These are phyloP conservation scores for Bergia puertoricense DNA, from an alignment of 92 coral and sea anemone genomes.

Conservation along the genomic window DNA sequence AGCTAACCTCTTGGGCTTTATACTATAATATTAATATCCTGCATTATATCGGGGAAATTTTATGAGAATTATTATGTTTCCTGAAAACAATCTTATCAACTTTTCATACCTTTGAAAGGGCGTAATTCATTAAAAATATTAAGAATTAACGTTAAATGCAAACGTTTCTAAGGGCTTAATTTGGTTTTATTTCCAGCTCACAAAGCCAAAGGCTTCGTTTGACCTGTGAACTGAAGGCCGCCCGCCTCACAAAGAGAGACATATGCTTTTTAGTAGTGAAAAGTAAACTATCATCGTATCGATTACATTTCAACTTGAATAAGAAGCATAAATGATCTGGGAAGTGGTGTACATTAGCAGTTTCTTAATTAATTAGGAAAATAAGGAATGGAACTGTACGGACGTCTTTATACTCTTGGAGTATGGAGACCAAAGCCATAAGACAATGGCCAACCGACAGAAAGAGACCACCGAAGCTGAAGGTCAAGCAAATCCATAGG, in stretches of 20 bases:
- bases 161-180: neutral
- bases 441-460: too few species aligned
- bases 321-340: slow-evolving; percentile 19
- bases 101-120: neutral
- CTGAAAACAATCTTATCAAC: neutral
- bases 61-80: too few species aligned
- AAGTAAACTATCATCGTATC: neutral
- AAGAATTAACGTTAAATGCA: neutral
- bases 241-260: neutral
- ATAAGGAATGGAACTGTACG: neutral
- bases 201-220: neutral
- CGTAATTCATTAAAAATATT: neutral
- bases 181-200: neutral
- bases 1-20: too few species aligned
- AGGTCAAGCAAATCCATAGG: too few species aligned
- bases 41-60: too few species aligned
- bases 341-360: slow-evolving; percentile 19
- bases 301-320: slow-evolving; percentile 41
- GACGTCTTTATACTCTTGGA: too few species aligned
- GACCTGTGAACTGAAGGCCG: neutral
- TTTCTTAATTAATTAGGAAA: neutral
- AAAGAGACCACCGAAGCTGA: too few species aligned
- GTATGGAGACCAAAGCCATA: too few species aligned
- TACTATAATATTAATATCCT: too few species aligned
- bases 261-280: neutral